These are phyloP conservation scores for Siphlonurus alternatus DNA, from an alignment of 2,888 invertebrate species.

Conservation along the genomic window DNA sequence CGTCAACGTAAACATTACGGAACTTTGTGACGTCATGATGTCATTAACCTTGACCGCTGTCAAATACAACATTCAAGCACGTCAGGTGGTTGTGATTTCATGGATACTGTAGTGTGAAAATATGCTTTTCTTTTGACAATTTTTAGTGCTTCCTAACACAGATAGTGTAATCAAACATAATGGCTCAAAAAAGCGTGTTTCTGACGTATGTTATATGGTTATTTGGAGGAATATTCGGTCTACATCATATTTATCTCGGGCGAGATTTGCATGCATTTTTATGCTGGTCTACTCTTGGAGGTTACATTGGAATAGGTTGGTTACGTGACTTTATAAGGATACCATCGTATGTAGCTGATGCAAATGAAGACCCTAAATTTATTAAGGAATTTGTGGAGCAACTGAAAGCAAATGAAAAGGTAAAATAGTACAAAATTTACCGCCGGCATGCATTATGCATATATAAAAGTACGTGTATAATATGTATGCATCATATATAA, in stretches of 20 bases:
- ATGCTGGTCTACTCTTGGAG: slow-evolving; percentile 76
- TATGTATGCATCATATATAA: too few species aligned
- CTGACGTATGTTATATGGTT: slow-evolving; percentile 73
- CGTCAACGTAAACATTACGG: too few species aligned
- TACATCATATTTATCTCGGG: slow-evolving; percentile 80
- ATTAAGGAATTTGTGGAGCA: slow-evolving; percentile 43
- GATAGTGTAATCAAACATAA: too few species aligned
- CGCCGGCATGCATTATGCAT: neutral
- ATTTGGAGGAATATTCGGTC: slow-evolving; percentile 71
- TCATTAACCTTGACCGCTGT: neutral
- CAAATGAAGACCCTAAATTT: slow-evolving; percentile 54
- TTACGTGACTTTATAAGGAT: slow-evolving; percentile 68
- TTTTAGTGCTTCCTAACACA: too few species aligned
- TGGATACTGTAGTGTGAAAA: too few species aligned
- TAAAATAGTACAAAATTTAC: slow-evolving; percentile 22
- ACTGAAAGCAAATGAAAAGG: slow-evolving; percentile 45
- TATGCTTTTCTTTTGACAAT: too few species aligned
- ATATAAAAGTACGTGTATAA: too few species aligned
- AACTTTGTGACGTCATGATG: neutral
- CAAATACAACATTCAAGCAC: too few species aligned
- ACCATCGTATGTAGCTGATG: slow-evolving; percentile 68
- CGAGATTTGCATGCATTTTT: slow-evolving; percentile 81
- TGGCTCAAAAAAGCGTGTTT: slow-evolving; percentile 29
- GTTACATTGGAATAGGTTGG: slow-evolving; percentile 75
- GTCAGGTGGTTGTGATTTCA: neutral